Evolutionary conservation across 2,888 invertebrate species (phyloP), one percentile per base, ranked within the genome.

Genomic region (Erebia palarica): DNA sequence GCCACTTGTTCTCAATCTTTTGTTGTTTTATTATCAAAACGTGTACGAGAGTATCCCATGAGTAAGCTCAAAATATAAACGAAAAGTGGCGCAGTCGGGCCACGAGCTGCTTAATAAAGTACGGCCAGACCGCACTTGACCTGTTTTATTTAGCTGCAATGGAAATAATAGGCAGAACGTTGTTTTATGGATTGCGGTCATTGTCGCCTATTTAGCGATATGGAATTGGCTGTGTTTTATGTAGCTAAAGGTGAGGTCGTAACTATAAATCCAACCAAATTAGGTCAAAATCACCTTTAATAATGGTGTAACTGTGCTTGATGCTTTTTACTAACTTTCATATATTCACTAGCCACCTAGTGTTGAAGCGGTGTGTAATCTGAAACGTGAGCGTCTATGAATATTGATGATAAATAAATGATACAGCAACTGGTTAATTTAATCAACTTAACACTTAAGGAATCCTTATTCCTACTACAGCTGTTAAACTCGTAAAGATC

Each of bases 81-180:
- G 51, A 51, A 67, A 58, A 63, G 58, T 67, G 66, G 72, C 55
- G 63, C 69, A 64, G 66, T 71, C 66, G 21, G n/a, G 55, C 60
- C 53, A 58, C 72, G 68, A 74, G 74, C 70, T 73, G 69, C 64
- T 72, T 73, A 73, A 65, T 65, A 73, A 73, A 70, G 72, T 70
- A 70, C 63, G 73, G 68, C 68, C 73, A 70, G 70, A 64, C 67
- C 73, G 72, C 73, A 68, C 74, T 74, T 74, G 73, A 74, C 74
- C 74, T 68, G 68, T 74, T 74, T 72, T 72, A 71, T 73, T 73
- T 71, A 73, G 63, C 64, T 69, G 67, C 59, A 60, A 59, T 60
- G 66, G 16, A 71, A 69, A 73, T 71, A 73, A 73, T 71, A 69
- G 73, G 68, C 65, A 68, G 51, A 73, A 65, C 65, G 63, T 61